Evolutionary conservation across 1,140 invertebrate species (phyloP), one percentile per base, ranked within the genome.

Genomic region (Rhopalosiphum maidis): DNA sequence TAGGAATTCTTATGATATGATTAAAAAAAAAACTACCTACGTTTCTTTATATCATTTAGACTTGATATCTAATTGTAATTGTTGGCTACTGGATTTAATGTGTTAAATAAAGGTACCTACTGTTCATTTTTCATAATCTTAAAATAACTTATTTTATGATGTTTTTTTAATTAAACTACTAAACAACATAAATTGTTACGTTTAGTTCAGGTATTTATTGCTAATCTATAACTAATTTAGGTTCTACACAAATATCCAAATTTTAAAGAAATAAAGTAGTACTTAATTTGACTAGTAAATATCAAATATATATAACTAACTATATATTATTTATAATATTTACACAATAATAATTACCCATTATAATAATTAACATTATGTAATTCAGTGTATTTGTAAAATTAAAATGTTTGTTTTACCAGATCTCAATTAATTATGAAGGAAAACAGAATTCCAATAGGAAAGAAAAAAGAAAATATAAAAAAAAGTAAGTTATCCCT

Each of bases 381-480:
- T 30, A 11, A 30, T 15, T 60, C 15, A 18, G 2, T 55, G 60
- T 30, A 30, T 30, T 68, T 68, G 60, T 15, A 51, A 51, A 18
- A 51, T 43, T 43, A 8, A 41, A 68, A 85, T 37, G 41, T 90
- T 60, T 55, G 25, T 91, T 91, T 0, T 15, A 82, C 18, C 82
- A 93, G 11, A 41, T 46, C 48, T 25, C 48, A 35, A 22, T 8
- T 5, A 1, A 15, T 30, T 2, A 18, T 86, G 48, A 93, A 93
- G 43, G 91, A 93, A 93, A 93, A 93, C 23, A 51, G 91, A 55
- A 93, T 93, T 93, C 91, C 91, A 22, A 55, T 93, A 37, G 91
- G 91, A 54, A 93, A 86, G 18, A 93, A 93, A 54, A 86, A 35
- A 86, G 46, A 82, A 7, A 43, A 37, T 41, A 37, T 92, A 41